Conservation (phyloP, 2,113 vertebrate genomes). For the Hiodon tergisus region DNA sequence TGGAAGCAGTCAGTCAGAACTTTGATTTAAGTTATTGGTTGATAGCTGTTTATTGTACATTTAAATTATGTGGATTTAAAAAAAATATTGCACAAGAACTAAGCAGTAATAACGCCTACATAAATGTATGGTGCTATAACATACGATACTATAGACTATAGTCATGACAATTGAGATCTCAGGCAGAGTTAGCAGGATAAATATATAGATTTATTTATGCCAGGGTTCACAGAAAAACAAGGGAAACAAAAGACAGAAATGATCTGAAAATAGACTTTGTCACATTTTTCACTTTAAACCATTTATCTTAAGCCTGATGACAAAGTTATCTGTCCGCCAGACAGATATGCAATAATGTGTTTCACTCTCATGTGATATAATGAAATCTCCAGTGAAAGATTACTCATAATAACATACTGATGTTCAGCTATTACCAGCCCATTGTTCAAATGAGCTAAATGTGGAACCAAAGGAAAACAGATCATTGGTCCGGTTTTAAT, state of each 20-base stretch:
- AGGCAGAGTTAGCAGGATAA: too few species aligned
- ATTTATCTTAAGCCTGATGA: neutral
- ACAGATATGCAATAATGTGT: constrained; percentile 2
- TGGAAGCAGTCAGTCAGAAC: constrained; percentile 20
- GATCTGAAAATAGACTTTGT: too few species aligned
- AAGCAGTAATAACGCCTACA: neutral
- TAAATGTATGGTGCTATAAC: neutral
- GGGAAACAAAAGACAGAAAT: too few species aligned
- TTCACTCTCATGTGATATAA: constrained; percentile 1
- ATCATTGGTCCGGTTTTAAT: constrained; percentile 6
- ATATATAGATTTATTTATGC: too few species aligned
- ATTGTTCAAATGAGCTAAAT: constrained; percentile 22
- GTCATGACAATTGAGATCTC: too few species aligned
- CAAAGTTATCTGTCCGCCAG: constrained; percentile 4
- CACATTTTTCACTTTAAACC: neutral
- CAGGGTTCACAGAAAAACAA: too few species aligned
- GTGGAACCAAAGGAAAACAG: constrained; percentile 15
- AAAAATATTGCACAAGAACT: neutral
- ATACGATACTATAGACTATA: too few species aligned
- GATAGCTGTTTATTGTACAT: constrained; percentile 3
- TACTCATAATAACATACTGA: constrained; percentile 13
- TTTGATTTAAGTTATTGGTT: constrained; percentile 13
- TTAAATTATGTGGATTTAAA: neutral
- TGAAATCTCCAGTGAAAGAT: constrained; percentile 15
- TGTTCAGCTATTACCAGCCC: constrained; percentile 6